Percentiles rank a stretch among this genome's conserved stretches.
These are phyloP conservation scores for Trachelus troglodyta DNA, from an alignment of 2,888 invertebrate genomes.

Conservation along the genomic window DNA sequence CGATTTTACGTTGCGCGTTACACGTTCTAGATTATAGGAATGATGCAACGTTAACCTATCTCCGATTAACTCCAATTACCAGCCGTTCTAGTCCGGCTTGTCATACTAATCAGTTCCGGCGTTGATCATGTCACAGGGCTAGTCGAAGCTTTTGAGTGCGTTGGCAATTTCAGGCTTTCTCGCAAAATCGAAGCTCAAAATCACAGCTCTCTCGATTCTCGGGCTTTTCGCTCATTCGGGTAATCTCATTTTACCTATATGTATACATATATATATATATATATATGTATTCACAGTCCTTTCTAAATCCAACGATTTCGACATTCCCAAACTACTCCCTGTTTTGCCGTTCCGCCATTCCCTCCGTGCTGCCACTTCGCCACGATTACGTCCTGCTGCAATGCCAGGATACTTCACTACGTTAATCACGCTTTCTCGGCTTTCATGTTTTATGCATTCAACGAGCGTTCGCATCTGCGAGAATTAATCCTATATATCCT, in stretches of 20 bases:
- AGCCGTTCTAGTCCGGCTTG: neutral
- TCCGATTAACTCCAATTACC: neutral
- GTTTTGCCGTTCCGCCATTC: neutral
- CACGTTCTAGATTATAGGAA: neutral
- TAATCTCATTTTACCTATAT: conserved; percentile 1
- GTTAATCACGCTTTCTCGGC: neutral
- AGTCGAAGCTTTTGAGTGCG: neutral
- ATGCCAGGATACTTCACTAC: neutral
- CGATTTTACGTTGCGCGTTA: neutral
- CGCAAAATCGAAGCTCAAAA: neutral
- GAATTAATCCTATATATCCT: neutral
- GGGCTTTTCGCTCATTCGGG: neutral
- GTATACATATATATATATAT: conserved; percentile 1
- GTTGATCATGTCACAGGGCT: neutral
- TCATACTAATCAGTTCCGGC: conserved; percentile 2
- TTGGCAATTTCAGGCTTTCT: neutral
- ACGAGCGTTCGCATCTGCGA: neutral
- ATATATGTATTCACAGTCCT: neutral
- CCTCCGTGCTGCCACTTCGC: neutral
- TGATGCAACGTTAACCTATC: neutral
- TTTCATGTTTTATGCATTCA: neutral
- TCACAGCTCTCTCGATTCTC: neutral
- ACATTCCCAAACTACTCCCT: neutral
- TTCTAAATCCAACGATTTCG: neutral
- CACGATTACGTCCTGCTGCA: neutral